A percentile compares a stretch with the other conserved stretches of the same genome.
phyloP scores from a whole-genome alignment of 2,888 invertebrate genomes.

The Gibbula magus region DNA sequence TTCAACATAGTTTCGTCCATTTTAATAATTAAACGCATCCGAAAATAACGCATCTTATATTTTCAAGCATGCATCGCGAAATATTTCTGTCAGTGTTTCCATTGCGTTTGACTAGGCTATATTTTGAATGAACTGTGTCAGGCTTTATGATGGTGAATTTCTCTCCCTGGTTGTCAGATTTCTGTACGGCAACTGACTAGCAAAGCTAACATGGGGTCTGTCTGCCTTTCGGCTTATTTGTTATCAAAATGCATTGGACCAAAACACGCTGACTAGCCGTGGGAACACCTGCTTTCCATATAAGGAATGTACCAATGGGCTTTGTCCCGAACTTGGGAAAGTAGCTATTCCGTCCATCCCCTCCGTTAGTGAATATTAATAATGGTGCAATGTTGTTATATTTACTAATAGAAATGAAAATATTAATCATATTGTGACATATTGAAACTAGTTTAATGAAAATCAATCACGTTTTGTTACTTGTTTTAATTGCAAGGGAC shows the following conservation, averaged over 20 bases:
- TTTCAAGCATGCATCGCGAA: neutral
- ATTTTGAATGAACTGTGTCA: conserved; percentile 22
- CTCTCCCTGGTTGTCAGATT: neutral
- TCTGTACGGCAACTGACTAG: conserved; percentile 1
- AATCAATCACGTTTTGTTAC: no score
- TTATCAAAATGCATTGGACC: conserved; percentile 22
- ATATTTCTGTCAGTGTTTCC: conserved; percentile 6
- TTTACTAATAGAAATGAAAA: no score
- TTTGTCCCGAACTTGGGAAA: conserved; percentile 55
- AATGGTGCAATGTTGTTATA: no score
- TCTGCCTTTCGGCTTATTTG: conserved; percentile 11
- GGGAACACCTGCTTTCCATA: conserved; percentile 72
- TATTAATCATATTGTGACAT: no score
- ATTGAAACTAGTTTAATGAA: no score
- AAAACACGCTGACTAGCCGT: conserved; percentile 47
- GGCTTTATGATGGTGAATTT: neutral
- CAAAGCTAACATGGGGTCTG: conserved; percentile 21
- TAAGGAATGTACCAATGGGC: conserved; percentile 68
- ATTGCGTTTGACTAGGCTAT: neutral
- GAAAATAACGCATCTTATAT: neutral
- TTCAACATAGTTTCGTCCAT: neutral
- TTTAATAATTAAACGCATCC: neutral
- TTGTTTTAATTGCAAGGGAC: neutral
- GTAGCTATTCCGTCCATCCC: conserved; percentile 55
- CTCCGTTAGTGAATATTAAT: conserved; percentile 12